Conservation (phyloP, 2,113 vertebrate species). For the Myrmophylax atrothorax region DNA sequence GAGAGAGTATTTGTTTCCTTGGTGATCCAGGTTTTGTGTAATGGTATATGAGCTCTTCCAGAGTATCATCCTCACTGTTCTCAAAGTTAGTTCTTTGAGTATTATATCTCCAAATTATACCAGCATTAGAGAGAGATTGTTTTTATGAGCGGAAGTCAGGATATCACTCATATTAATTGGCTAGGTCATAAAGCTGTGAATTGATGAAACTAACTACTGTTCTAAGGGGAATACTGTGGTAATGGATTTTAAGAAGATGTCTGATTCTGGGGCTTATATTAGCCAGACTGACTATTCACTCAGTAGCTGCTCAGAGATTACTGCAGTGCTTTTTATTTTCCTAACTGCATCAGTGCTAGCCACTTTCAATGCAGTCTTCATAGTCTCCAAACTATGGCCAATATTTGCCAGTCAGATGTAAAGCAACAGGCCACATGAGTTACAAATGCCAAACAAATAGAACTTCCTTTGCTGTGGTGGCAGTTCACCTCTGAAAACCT, state of each 20-base stretch:
- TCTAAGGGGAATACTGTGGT: constrained; percentile 17
- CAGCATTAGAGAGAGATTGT: constrained; percentile 39
- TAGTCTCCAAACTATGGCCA: neutral
- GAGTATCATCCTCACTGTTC: neutral
- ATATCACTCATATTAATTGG: constrained; percentile 60
- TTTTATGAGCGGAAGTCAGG: constrained; percentile 44
- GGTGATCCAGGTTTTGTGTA: neutral
- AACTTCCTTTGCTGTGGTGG: neutral
- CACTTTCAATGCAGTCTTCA: neutral
- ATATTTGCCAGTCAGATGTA: neutral
- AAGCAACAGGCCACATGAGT: neutral
- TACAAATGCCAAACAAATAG: neutral
- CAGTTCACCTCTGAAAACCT: neutral
- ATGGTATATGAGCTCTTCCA: neutral
- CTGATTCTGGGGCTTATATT: constrained; percentile 42
- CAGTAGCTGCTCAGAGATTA: neutral
- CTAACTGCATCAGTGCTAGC: neutral
- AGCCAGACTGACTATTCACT: neutral
- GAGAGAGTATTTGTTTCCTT: neutral
- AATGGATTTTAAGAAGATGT: constrained; percentile 55
- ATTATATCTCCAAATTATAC: constrained; percentile 41
- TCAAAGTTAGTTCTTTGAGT: constrained; percentile 49
- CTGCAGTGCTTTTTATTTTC: neutral
- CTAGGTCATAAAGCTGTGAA: constrained; percentile 55
- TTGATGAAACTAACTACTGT: constrained; percentile 46